Base-by-base conservation (phyloP, 2,797 vertebrate genomes). In the Eulemur rubriventer region DNA sequence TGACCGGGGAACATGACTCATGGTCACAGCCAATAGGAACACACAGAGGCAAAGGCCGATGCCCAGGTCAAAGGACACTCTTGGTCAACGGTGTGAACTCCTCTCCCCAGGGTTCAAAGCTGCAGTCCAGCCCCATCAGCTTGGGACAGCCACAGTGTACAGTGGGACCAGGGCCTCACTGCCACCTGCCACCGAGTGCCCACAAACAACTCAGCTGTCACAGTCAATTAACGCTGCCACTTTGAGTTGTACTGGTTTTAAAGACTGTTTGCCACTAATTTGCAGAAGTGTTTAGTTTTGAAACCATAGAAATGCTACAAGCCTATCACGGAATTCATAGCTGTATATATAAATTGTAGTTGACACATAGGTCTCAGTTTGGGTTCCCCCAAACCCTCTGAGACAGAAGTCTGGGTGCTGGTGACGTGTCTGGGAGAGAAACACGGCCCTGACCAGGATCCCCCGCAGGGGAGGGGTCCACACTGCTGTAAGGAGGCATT, bases 51-150 rank as follows among this genome's bases (percentile, higher is more conserved):
- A 24, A 11, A 35, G 61, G 33, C 26, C 50, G 22, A 1, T 0
- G 46, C 17, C 69, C 48, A 13, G 30, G 43, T 28, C 75, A 38
- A 70, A 55, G 35, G 28, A 7, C 33, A 4, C 35, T 61, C 12
- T 1, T 18, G 4, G 55, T 20, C 33, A 13, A 8, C 7, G n/a
- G 13, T 0, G 0, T 48, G 33, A 55, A 55, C 1, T 7, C 57
- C 1, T 46, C 13, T 20, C 33, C 24, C 59, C 33, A 5, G 14
- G 20, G 90, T 20, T 59, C 73, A 55, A 38, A 41, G 63, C 7
- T 7, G 0, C 3, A 4, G 24, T 38, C n/a, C 38, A 24, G 26
- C 22, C 35, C 3, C 1, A 16, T 11, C 79, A 11, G 48, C 43
- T 83, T 9, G 41, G n/a, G 30, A 84, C 50, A 88, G 52, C 33